Base-by-base conservation (phyloP, 2,113 vertebrate species). In the Varanus salvator region DNA sequence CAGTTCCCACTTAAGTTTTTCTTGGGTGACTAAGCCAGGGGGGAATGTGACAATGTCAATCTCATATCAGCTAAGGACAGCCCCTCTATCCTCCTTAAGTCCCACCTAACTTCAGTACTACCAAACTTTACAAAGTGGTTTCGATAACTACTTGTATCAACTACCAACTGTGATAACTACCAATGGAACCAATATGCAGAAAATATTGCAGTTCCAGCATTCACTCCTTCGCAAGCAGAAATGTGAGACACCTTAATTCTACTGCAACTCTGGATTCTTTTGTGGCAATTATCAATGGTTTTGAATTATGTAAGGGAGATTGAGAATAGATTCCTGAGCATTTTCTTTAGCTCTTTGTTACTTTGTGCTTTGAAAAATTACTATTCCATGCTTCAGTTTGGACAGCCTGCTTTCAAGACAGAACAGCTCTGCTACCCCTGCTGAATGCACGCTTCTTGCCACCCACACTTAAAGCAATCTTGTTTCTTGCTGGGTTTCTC, bases 381-480 rank as follows among this genome's bases (percentile, higher is more conserved):
- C 94, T 92, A 92, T 94, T 89, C 93, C 66, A 27, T 93, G 85
- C 88, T 92, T 94, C 87, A 84, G 91, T 87, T 91, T 9, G 48
- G 90, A 88, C 93, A 93, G 80, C 77, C 66, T 93, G 93, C 95
- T 93, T 95, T 76, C 86, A 89, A 75, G 50, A 54, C 82, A 93
- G 93, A 95, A 94, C 94, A 93, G 77, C 90, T 92, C 52, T 87
- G 52, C 94, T 91, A 29, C 93, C 90, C 89, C 89, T 87, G 69
- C 87, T 95, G 93, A 96, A 94, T 93, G 66, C 80, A 89, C 0
- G 77, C 92, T 93, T 92, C 93, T 95, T 95, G 94, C 93, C 93
- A 96, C 94, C 94, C 93, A 96, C 94, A 93, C 93, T 96, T 95
- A 94, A 90, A 90, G 93, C 93, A 92, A 88, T 77, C 94, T 95